Base-by-base conservation (phyloP, 2,113 vertebrate genomes). In the Mesocricetus auratus region DNA sequence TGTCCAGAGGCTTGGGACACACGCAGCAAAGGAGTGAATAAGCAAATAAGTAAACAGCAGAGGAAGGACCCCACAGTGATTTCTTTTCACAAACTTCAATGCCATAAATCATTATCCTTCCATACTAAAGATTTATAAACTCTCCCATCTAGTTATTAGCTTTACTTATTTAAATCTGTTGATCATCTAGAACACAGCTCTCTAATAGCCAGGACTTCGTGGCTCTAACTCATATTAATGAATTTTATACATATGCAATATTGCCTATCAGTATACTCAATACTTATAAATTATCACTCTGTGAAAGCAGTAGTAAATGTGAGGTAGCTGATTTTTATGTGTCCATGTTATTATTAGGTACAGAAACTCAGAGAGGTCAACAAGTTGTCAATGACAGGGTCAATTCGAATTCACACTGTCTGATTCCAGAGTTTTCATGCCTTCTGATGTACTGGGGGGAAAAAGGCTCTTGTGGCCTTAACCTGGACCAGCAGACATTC, bases 281-380 rank as follows among this genome's bases (percentile, higher is more conserved):
- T 58, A 91, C 8, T 47, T 73, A 19, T 8, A 68, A n/a, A 75
- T 66, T 29, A 50, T 77, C 64, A 66, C 62, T 74, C 77, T 36
- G 92, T 90, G 89, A 82, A 24, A 97, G 50, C 21, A 86, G 29
- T 39, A 91, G n/a, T 29, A 92, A 69, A 73, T 19, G 58, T 2
- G 64, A 68, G 5, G 29, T 87, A 29, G 64, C 19, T 71, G 19
- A 90, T 83, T 88, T 86, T 58, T 53, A 56, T 77, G 53, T 73
- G 45, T 36, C 29, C 26, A 1, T 47, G n/a, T n/a, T n/a, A 9
- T 53, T 50, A 68, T 31, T 56, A 58, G n/a, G 58, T 45, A 39
- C 86, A 58, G 42, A 95, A 31, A 82, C 26, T 56, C 39, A 93
- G 92, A 42, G 26, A 45, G 15, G 45, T 47, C 56, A 83, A 78